Evolutionary conservation across 2,113 vertebrate species (phyloP).

Genomic region (Istiophorus platypterus): DNA sequence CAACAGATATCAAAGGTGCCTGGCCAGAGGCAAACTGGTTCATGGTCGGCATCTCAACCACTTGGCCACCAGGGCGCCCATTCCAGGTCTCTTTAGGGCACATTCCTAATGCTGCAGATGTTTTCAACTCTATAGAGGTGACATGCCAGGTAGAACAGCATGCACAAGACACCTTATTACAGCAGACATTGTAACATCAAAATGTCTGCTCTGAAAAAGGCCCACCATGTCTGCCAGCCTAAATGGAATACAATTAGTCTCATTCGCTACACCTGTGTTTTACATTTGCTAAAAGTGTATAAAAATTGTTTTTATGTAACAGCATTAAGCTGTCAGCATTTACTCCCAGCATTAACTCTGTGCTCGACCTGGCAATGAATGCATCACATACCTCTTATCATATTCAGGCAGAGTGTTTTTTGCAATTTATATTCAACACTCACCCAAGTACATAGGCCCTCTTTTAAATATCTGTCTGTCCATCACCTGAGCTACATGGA

Average conservation of each 20-base stretch:
- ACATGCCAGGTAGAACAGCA: neutral
- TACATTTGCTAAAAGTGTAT: neutral
- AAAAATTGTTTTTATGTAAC: neutral
- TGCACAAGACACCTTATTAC: neutral
- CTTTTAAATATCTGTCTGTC: conserved; percentile 37
- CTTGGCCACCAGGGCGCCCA: neutral
- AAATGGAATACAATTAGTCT: neutral
- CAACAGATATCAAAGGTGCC: neutral
- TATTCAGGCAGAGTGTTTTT: conserved; percentile 1
- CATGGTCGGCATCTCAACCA: neutral
- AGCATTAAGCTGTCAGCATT: neutral
- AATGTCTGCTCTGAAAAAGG: neutral
- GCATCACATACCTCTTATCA: conserved; percentile 27
- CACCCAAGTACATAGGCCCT: conserved; percentile 45
- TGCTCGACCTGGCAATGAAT: neutral
- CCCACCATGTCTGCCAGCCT: neutral
- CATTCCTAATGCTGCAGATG: neutral
- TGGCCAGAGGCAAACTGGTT: neutral
- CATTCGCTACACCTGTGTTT: conserved; percentile 1
- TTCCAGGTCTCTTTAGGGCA: neutral
- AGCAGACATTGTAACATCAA: neutral
- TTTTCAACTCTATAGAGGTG: neutral
- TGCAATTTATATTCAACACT: conserved; percentile 44
- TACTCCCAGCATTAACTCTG: neutral
- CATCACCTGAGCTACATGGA: conserved; percentile 51